Percentiles rank a stretch among this genome's conserved stretches.
Evolutionary conservation across 2,888 invertebrate genomes (phyloP).

Genomic region (Colostygia pectinataria): DNA sequence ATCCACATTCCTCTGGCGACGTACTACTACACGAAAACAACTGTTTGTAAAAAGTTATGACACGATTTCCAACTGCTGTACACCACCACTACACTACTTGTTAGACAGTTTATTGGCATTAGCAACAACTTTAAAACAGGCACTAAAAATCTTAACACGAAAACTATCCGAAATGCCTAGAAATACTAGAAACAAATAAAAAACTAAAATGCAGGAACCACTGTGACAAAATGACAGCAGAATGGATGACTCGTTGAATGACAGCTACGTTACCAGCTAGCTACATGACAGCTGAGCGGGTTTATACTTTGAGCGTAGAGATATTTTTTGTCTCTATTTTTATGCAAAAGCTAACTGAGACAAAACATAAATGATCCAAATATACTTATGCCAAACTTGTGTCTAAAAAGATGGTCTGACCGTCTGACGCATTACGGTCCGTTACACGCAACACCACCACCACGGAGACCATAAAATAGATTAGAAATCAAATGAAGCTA

Average conservation of each 20-base stretch:
- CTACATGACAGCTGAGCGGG: conserved; percentile 13
- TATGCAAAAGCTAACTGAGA: conserved; percentile 1
- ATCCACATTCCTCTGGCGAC: conserved; percentile 71
- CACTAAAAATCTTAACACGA: conserved; percentile 63
- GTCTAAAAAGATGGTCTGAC: conserved; percentile 33
- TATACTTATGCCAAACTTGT: conserved; percentile 8
- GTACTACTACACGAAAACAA: conserved; percentile 71
- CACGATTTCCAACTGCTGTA: conserved; percentile 71
- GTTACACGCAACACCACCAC: conserved; percentile 39
- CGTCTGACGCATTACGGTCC: conserved; percentile 61
- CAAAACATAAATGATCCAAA: conserved; percentile 1
- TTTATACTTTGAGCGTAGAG: neutral
- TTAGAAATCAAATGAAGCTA: too few relatives aligned
- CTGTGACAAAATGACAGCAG: conserved; percentile 56
- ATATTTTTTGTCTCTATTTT: conserved; percentile 13
- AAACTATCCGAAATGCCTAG: conserved; percentile 59
- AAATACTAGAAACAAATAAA: conserved; percentile 74
- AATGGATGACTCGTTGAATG: conserved; percentile 28
- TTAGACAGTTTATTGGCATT: conserved; percentile 58
- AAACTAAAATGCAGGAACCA: conserved; percentile 74
- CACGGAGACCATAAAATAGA: too few relatives aligned
- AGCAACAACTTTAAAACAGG: conserved; percentile 51
- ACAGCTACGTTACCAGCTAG: neutral
- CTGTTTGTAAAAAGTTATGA: conserved; percentile 70
- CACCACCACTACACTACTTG: conserved; percentile 51